Evolutionary conservation across 1,140 invertebrate species (phyloP).

Genomic region (Anagrus nilaparvatae): DNA sequence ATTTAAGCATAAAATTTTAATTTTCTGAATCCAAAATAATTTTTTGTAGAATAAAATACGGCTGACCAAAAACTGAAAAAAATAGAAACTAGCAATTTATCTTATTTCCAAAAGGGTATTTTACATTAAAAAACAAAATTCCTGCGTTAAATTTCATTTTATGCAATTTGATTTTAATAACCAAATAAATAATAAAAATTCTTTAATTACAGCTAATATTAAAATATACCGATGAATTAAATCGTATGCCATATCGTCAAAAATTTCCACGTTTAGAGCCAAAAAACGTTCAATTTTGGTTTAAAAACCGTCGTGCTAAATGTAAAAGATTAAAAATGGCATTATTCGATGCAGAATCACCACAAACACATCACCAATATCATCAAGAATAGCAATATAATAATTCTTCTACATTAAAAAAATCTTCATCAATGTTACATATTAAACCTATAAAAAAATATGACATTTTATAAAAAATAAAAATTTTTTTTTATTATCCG

Average conservation of each 20-base stretch:
- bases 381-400: conserved; percentile 33
- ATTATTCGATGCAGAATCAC: conserved; percentile 55
- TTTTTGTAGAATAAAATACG: too few species aligned
- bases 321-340: conserved; percentile 89
- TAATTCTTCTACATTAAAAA: conserved; percentile 16
- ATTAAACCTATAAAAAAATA: conserved; percentile 1
- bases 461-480: conserved; percentile 1
- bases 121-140: too few species aligned
- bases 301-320: conserved; percentile 92
- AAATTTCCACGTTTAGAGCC: conserved; percentile 94
- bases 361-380: conserved; percentile 42
- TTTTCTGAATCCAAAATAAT: too few species aligned
- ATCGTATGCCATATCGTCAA: conserved; percentile 87
- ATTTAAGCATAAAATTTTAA: too few species aligned
- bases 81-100: too few species aligned
- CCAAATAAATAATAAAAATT: conserved; percentile 1
- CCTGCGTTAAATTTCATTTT: too few species aligned
- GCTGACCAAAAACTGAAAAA: too few species aligned
- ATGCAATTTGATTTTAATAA: too few species aligned
- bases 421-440: conserved; percentile 10
- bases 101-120: too few species aligned
- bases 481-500: too few species aligned
- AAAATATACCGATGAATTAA: conserved; percentile 93
- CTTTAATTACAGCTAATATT: conserved; percentile 64
- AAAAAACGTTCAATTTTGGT: conserved; percentile 97